A percentile compares a stretch with the other conserved stretches of the same genome.
Conservation (phyloP, 2,888 invertebrate species). For the Entomobrya proxima region DNA sequence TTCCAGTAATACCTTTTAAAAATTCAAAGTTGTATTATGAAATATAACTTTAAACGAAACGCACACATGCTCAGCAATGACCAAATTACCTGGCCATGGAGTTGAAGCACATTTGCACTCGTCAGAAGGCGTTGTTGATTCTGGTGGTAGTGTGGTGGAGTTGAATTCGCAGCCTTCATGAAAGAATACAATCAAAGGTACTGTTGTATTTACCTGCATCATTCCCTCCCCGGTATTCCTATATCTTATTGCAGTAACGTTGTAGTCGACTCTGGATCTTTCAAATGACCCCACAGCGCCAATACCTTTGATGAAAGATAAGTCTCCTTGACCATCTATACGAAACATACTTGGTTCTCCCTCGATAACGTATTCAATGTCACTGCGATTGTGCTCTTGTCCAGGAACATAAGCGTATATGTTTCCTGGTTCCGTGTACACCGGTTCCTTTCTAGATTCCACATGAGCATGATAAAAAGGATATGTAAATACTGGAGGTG, state of each 20-base stretch:
- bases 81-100: neutral
- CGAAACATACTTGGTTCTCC: conserved; percentile 28
- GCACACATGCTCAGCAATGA: neutral
- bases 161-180: too few species aligned
- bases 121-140: too few species aligned
- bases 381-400: neutral
- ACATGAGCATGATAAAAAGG: conserved; percentile 51
- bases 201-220: neutral
- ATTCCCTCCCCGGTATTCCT: neutral
- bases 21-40: neutral
- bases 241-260: conserved; percentile 1
- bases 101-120: neutral
- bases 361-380: conserved; percentile 19
- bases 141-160: neutral
- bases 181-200: conserved; percentile 42
- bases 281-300: neutral
- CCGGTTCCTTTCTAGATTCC: neutral
- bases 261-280: neutral
- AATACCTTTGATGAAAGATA: neutral
- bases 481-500: conserved; percentile 36
- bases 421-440: neutral
- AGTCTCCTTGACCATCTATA: conserved; percentile 26
- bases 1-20: neutral
- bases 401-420: neutral
- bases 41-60: too few species aligned